Evolutionary conservation across 2,888 invertebrate species (phyloP).

Genomic region (Hirtodrosophila duncani): DNA sequence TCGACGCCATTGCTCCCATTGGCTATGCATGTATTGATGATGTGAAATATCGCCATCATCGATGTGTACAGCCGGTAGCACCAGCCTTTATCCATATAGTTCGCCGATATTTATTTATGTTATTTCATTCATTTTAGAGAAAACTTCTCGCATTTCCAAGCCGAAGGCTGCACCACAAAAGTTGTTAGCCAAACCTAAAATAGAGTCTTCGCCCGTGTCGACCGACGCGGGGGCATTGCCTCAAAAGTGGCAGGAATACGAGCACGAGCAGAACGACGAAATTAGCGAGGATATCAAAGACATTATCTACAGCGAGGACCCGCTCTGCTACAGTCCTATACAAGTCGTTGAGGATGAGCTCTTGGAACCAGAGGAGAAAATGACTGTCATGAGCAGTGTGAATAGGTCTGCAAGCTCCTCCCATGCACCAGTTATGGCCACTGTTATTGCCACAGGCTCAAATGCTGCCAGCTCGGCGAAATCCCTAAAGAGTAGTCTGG

Average conservation of each 20-base stretch:
- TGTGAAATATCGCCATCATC: too few relatives aligned
- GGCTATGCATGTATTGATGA: too few relatives aligned
- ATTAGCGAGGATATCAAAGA: constrained; percentile 58
- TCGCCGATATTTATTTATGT: constrained; percentile 15
- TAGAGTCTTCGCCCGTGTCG: constrained; percentile 8
- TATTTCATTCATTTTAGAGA: constrained; percentile 37
- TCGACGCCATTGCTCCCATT: too few relatives aligned
- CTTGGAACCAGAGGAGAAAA: constrained; percentile 42
- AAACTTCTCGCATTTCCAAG: constrained; percentile 53
- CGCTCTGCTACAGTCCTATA: constrained; percentile 57
- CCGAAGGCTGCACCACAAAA: constrained; percentile 46
- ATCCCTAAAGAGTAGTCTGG: constrained; percentile 54
- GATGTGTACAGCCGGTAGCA: too few relatives aligned
- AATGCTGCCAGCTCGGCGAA: constrained; percentile 40
- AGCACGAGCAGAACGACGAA: constrained; percentile 58
- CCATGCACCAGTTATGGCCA: constrained; percentile 43
- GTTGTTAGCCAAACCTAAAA: constrained; percentile 15
- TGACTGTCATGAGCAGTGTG: constrained; percentile 33
- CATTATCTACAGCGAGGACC: constrained; percentile 58
- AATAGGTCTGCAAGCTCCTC: constrained; percentile 4
- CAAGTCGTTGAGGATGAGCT: constrained; percentile 61
- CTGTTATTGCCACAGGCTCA: constrained; percentile 41
- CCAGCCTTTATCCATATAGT: constrained; percentile 11
- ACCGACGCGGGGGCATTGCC: constrained; percentile 47
- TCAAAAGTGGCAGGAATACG: constrained; percentile 62